Base-by-base conservation (phyloP, 2,888 invertebrate species). In the Cataglyphis albicans region DNA sequence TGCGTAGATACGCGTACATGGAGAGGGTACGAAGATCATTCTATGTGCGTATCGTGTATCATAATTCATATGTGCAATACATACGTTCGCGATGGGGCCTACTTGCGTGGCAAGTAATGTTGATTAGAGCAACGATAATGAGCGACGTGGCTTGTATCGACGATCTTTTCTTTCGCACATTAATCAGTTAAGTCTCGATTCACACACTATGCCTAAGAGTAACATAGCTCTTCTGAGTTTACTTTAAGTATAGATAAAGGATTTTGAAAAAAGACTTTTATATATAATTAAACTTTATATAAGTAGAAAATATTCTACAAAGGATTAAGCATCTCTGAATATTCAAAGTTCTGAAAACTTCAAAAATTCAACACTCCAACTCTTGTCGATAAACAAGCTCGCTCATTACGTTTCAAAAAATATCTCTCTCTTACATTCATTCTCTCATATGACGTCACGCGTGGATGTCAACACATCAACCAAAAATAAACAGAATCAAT, bases 381-480 rank as follows among this genome's bases (percentile, higher is more conserved):
- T 48, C 18, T 73, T 65, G 75, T 84, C 74, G 64, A 73, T 57
- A 63, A 57, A 57, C 72, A 84, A 81, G 4, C 10, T 29, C 76
- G 52, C 70, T 81, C 64, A 61, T 70, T 81, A 84, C 7, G 76
- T 78, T 81, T 52, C 41, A 35, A 61, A 4, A 48, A 18, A 38
- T 38, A 7, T 32, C 21, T 55, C 83, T 78, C 64, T 81, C 29
- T 9, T 59, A 44, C 61, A 38, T 52, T 44, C 68, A 74, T 41
- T 82, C 57, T 72, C 44, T 21, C 64, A 44, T 61, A 67, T 73
- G 81, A 89, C 63, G 78, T 82, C 74, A 73, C 59, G 78, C 25
- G 59, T 59, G 59, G 32, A 73, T 59, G 59, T 78, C 82, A 63
- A 86, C 72, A 83, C 76, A 83, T 41, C 59, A 85, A 74, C 65